A percentile compares a stretch with the other conserved stretches of the same genome.
phyloP scores from a whole-genome alignment of 1,140 invertebrate species.

The Uloborus diversus region DNA sequence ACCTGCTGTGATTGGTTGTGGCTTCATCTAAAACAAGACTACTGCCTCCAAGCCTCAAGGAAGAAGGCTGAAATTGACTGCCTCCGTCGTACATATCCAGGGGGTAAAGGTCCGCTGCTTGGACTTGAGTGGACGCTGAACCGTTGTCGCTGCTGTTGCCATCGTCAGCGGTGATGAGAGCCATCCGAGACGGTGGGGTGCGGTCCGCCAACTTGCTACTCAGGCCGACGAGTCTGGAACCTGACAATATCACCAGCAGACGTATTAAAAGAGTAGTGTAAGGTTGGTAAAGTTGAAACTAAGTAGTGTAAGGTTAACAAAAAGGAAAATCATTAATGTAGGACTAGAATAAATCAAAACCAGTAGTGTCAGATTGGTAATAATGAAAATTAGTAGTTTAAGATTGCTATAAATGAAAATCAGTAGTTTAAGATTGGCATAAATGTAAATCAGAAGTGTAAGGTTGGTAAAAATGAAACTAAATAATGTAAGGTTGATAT shows the following conservation, averaged over 20 bases:
- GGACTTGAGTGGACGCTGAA: slow-evolving; percentile 54
- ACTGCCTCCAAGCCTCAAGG: slow-evolving; percentile 15
- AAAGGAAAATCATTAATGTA: no score
- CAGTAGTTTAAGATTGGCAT: no score
- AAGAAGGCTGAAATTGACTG: slow-evolving; percentile 48
- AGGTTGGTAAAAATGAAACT: no score
- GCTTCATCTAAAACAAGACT: slow-evolving; percentile 9
- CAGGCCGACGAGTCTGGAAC: not conserved
- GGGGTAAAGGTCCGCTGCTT: slow-evolving; percentile 58
- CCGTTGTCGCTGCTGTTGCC: slow-evolving; percentile 31
- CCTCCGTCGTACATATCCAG: slow-evolving; percentile 59
- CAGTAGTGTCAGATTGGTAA: no score
- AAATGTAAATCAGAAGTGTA: no score
- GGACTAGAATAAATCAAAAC: no score
- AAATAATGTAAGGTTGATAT: no score
- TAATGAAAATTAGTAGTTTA: no score
- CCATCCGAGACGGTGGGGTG: slow-evolving; percentile 14
- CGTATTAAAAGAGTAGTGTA: not conserved
- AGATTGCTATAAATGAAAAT: no score
- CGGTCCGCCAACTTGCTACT: not conserved
- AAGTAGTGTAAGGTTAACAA: no score
- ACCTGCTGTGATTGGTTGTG: not conserved
- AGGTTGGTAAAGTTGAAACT: not conserved
- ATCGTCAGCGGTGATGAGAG: slow-evolving; percentile 23
- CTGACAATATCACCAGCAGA: not conserved